A percentile compares a stretch with the other conserved stretches of the same genome.
These are phyloP conservation scores for Sicus ferrugineus DNA, from an alignment of 2,888 invertebrate species.

Conservation along the genomic window DNA sequence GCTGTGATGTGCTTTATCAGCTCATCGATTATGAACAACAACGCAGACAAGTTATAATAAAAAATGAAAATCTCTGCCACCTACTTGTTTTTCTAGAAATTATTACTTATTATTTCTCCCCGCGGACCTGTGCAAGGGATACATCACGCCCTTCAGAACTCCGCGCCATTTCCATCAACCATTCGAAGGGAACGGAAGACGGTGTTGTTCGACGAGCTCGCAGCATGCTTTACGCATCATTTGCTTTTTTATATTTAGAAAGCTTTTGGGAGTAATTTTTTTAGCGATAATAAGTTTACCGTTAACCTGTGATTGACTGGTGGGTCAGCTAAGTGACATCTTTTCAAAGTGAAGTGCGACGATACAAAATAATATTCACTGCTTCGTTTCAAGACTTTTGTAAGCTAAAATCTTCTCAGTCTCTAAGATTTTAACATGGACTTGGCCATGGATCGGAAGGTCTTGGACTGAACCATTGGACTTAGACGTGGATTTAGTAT, in stretches of 20 bases:
- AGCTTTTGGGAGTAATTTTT: neutral
- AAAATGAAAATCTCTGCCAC: neutral
- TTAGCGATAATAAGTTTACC: neutral
- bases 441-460: too few species aligned
- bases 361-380: too few species aligned
- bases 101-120: neutral
- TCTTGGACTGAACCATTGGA: too few species aligned
- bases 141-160: neutral
- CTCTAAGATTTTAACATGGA: too few species aligned
- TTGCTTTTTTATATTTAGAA: neutral
- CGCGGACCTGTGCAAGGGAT: neutral
- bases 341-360: neutral
- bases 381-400: too few species aligned
- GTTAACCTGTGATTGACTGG: neutral
- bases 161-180: neutral
- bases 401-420: too few species aligned
- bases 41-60: too few species aligned
- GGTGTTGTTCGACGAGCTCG: too few species aligned
- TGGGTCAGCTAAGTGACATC: neutral
- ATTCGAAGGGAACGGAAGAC: neutral
- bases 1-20: slow-evolving; percentile 33
- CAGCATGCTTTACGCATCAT: slow-evolving; percentile 21
- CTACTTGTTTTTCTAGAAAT: neutral
- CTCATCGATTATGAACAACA: slow-evolving; percentile 30
- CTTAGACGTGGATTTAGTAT: too few species aligned